phyloP scores from a whole-genome alignment of 1,140 invertebrate genomes.

The Hylaeus anthracinus region DNA sequence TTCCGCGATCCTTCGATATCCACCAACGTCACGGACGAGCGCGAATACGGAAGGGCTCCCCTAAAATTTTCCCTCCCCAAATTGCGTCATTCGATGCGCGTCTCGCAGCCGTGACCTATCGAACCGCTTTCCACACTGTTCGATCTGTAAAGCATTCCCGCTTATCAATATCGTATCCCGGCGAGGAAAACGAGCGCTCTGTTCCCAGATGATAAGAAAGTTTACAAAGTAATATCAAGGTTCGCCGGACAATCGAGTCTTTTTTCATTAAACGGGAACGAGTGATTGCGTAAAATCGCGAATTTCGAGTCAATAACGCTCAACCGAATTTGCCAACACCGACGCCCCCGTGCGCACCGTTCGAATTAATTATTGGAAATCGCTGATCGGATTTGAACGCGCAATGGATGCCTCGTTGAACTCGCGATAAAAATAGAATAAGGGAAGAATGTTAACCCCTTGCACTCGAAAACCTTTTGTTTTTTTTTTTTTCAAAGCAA shows the following conservation, averaged over 20 bases:
- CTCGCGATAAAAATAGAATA: no score
- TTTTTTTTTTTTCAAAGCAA: no score
- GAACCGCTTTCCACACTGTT: neutral
- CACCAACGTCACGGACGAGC: no score
- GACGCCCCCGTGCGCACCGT: no score
- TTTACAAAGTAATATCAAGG: conserved; percentile 18
- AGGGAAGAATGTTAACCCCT: no score
- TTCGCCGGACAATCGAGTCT: neutral
- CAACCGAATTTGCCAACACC: neutral
- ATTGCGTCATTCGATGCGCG: neutral
- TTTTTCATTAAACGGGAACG: neutral
- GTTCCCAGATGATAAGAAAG: conserved; percentile 16
- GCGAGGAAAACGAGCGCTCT: neutral
- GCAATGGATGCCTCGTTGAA: no score
- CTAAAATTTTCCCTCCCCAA: neutral
- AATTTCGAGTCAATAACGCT: neutral
- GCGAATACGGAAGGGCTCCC: neutral
- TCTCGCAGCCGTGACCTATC: conserved; percentile 16
- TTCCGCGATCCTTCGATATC: no score
- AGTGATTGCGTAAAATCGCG: neutral
- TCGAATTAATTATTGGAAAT: neutral
- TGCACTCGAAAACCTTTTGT: no score
- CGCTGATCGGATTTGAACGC: no score
- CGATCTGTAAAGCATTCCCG: neutral
- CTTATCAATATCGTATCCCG: conserved; percentile 18